A percentile compares a stretch with the other conserved stretches of the same genome.
phyloP scores from a whole-genome alignment of 2,888 invertebrate genomes.

The Xestoiulus laeticollis region DNA sequence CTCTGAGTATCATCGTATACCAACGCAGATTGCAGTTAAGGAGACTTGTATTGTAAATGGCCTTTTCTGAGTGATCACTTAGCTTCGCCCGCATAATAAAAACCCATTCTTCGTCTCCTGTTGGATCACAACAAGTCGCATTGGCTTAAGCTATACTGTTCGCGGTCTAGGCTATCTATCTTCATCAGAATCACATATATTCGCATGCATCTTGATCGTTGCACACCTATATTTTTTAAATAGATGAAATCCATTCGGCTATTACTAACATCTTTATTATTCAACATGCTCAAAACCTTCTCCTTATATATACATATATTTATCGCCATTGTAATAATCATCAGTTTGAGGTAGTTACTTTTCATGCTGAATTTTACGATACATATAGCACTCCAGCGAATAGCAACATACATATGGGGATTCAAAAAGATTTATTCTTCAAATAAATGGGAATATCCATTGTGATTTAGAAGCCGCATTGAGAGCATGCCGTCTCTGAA shows the following conservation, averaged over 20 bases:
- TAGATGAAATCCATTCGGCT: background rate
- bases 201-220: background rate
- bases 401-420: conserved; percentile 1
- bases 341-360: conserved; percentile 1
- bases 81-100: background rate
- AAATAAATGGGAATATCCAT: conserved; percentile 9
- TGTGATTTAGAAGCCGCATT: background rate
- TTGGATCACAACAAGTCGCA: conserved; percentile 9
- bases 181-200: background rate
- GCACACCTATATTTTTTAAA: background rate
- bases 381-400: background rate
- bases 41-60: background rate
- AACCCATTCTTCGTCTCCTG: background rate
- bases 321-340: background rate
- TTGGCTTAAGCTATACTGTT: background rate
- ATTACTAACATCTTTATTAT: conserved; percentile 9
- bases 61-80: conserved; percentile 9
- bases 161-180: background rate
- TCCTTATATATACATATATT: too few species aligned
- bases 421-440: conserved; percentile 1
- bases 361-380: background rate
- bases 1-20: background rate
- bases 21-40: background rate
- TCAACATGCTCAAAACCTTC: background rate
- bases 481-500: background rate